Evolutionary conservation across 2,888 invertebrate species (phyloP), one percentile per base, ranked within the genome.

Genomic region (Trachelus troglodyta): DNA sequence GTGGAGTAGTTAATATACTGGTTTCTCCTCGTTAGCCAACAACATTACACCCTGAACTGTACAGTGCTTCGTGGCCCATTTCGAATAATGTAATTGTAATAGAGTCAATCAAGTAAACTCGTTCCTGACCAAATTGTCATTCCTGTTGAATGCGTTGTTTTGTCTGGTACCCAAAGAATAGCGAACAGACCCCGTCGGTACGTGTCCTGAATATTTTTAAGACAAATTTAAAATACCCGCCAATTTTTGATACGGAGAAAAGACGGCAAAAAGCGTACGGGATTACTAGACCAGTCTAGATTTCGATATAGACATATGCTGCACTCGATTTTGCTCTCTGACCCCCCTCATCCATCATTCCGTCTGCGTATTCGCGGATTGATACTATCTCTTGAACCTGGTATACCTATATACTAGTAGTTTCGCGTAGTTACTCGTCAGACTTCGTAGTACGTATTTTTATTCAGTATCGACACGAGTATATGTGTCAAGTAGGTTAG

Each of bases 1-100:
- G 79, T 78, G 79, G 74, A 73, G 82, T 80, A 82, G 87, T 87
- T 89, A 89, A 90, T 90, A 87, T 88, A 89, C 88, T 88, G 88
- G 85, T 84, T 83, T 84, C 87, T 88, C 87, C 88, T 90, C 88
- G 87, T 89, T 89, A 89, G 86, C 81, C 23, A 75, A 71, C 71
- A 71, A 31, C 71, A 71, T 71, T 71, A 71, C 71, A 71, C 71
- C 34, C 71, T 31, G 71, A 56, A 34, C 71, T 71, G 34, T 15
- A 12, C 71, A 33, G 71, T 9, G 71, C 12, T 12, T 30, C 71
- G 31, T 34, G 34, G 34, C 31, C 71, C 33, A 31, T 15, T 71
- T 71, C 75, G 77, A 82, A 83, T 82, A 82, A 82, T 83, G 81
- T 81, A 80, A 81, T 83, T 81, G 79, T 83, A 83, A 83, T 83